Conservation (phyloP, 1,140 invertebrate genomes). For the silkworm (Bombyx mori) region DNA sequence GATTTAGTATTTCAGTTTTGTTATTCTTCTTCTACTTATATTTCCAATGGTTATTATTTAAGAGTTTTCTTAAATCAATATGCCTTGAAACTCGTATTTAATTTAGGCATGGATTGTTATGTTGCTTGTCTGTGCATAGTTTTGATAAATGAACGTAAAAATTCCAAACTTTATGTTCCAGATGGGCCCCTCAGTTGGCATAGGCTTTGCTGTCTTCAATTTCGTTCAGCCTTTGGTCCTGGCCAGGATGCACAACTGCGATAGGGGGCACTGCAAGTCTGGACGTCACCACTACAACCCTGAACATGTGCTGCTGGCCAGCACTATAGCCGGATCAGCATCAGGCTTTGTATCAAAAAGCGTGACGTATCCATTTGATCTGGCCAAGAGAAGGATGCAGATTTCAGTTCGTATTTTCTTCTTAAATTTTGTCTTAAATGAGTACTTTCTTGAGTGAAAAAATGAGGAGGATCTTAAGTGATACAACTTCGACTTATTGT, state of each 20-base stretch:
- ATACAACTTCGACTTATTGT: no score
- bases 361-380: constrained; percentile 48
- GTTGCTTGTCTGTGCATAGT: no score
- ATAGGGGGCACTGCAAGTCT: neutral
- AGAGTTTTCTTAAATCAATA: no score
- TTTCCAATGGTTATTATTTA: no score
- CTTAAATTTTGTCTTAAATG: no score
- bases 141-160: neutral
- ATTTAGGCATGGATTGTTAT: no score
- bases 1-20: no score
- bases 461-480: no score
- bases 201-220: constrained; percentile 47
- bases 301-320: constrained; percentile 35
- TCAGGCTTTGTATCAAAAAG: constrained; percentile 47
- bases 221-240: constrained; percentile 36
- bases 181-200: constrained; percentile 48
- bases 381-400: constrained; percentile 48
- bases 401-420: constrained; percentile 29
- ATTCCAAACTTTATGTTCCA: constrained; percentile 16
- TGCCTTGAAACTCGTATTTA: no score
- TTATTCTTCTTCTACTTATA: no score
- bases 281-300: constrained; percentile 18
- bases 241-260: constrained; percentile 8
- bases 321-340: constrained; percentile 29
- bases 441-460: no score